Base-by-base conservation (phyloP, 2,797 vertebrate genomes). In the Phataginus tricuspis region DNA sequence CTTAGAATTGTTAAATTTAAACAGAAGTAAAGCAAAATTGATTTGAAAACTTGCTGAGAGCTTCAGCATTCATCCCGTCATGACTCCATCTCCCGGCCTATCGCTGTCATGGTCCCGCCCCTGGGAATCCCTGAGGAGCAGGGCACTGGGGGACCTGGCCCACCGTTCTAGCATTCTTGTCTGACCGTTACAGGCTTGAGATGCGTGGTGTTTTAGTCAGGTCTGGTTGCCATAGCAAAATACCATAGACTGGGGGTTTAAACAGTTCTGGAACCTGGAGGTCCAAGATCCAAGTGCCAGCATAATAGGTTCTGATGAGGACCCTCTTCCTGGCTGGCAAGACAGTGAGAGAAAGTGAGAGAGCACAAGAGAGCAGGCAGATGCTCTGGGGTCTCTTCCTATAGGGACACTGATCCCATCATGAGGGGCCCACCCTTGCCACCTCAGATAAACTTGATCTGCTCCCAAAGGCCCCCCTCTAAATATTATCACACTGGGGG, bases 31-130 rank as follows among this genome's bases (percentile, higher is more conserved):
- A 94, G 85, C 64, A 55, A 90, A 75, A 80, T 75, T 61, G 71
- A 85, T 78, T 86, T 91, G 75, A 86, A 92, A 93, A 86, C 49
- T 66, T 89, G 87, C 63, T 53, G 93, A 94, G 68, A 93, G 85
- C 86, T 75, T 88, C 25, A 31, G 34, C 1, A 1, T 7, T 66
- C 42, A 31, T 72, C 64, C 66, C 25, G 8, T 53, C 53, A 55
- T 71, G 34, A 91, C 69, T 18, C 10, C 37, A 59, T 49, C 15
- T 61, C 74, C 39, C 57, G 14, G 21, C 19, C 16, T 21, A 11
- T 23, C 31, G 74, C 25, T 64, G 23, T 55, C 39, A 10, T 25
- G 53, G 19, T 7, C 10, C 13, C 4, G 14, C 63, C 75, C 10
- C 49, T n/a, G n/a, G 16, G n/a, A 25, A 55, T 37, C 9, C 29